Evolutionary conservation across 2,888 invertebrate genomes (phyloP).

Genomic region (Melanargia galathea): DNA sequence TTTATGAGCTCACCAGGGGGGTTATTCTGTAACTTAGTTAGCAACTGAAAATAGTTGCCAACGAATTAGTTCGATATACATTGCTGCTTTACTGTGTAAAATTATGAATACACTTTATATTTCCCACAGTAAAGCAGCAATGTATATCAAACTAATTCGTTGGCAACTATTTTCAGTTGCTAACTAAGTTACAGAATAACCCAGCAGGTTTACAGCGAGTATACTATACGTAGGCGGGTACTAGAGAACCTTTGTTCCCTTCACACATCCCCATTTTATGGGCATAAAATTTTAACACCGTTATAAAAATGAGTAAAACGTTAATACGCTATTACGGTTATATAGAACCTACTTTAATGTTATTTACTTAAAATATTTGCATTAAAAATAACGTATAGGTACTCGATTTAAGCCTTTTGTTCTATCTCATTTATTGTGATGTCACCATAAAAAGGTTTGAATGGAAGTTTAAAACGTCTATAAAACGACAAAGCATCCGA

Average conservation of each 20-base stretch:
- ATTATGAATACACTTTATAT: too few relatives aligned
- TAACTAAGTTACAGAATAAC: too few relatives aligned
- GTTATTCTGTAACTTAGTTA: too few relatives aligned
- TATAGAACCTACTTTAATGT: neutral
- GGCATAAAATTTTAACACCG: slow-evolving; percentile 57
- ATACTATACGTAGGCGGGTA: slow-evolving; percentile 49
- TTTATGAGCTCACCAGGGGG: slow-evolving; percentile 67
- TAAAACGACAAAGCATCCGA: slow-evolving; percentile 9
- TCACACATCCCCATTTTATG: slow-evolving; percentile 54
- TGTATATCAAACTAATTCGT: too few relatives aligned
- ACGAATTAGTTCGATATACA: too few relatives aligned
- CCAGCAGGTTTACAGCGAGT: slow-evolving; percentile 66
- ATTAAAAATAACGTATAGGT: neutral
- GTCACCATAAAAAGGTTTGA: neutral
- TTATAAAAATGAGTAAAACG: slow-evolving; percentile 49
- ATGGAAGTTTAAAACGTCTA: neutral
- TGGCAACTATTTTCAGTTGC: too few relatives aligned
- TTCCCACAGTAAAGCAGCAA: too few relatives aligned
- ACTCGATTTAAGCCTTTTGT: neutral
- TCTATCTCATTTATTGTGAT: neutral
- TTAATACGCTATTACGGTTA: slow-evolving; percentile 3
- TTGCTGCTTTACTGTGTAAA: too few relatives aligned
- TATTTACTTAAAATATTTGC: neutral
- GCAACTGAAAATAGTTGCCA: too few relatives aligned
- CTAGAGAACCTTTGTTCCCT: slow-evolving; percentile 53